These are phyloP conservation scores for Callocephalon fimbriatum DNA, from an alignment of 2,113 vertebrate genomes.

Conservation along the genomic window DNA sequence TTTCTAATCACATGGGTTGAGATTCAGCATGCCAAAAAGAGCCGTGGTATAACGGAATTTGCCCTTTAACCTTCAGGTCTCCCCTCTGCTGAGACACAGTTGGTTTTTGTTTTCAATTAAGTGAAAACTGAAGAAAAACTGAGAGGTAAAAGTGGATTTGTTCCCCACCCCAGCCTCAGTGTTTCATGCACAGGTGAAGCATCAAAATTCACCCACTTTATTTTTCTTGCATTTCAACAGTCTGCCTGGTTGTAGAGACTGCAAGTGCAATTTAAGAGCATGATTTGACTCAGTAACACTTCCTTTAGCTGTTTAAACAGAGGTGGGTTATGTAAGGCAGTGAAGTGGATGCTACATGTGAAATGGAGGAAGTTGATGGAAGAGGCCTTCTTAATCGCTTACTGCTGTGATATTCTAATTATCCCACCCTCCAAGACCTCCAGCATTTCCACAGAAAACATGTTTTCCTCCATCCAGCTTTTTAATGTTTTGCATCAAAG, in stretches of 20 bases:
- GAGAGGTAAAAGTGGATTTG: slow-evolving; percentile 37
- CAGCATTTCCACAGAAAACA: slow-evolving; percentile 31
- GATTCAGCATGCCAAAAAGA: slow-evolving; percentile 65
- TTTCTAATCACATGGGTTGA: slow-evolving; percentile 73
- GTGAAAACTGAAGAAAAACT: slow-evolving; percentile 46
- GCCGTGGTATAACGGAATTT: slow-evolving; percentile 51
- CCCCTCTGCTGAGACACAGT: slow-evolving; percentile 71
- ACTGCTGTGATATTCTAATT: slow-evolving; percentile 33
- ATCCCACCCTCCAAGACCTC: not conserved
- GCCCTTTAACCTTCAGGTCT: slow-evolving; percentile 67
- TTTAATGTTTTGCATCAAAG: slow-evolving; percentile 56
- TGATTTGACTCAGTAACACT: not conserved
- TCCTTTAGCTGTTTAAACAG: not conserved
- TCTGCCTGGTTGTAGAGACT: not conserved
- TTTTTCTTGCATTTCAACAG: slow-evolving; percentile 4
- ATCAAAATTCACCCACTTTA: not conserved
- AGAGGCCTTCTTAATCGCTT: not conserved
- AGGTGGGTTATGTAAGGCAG: not conserved
- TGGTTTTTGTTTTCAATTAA: slow-evolving; percentile 69
- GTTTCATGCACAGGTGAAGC: not conserved
- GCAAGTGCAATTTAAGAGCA: not conserved
- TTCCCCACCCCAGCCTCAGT: not conserved
- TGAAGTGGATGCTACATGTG: not conserved
- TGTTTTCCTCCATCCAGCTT: slow-evolving; percentile 35
- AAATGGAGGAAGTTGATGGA: not conserved